These are phyloP conservation scores for Phrynocephalus guinanensis DNA, from an alignment of 2,797 vertebrate genomes.

Conservation along the genomic window DNA sequence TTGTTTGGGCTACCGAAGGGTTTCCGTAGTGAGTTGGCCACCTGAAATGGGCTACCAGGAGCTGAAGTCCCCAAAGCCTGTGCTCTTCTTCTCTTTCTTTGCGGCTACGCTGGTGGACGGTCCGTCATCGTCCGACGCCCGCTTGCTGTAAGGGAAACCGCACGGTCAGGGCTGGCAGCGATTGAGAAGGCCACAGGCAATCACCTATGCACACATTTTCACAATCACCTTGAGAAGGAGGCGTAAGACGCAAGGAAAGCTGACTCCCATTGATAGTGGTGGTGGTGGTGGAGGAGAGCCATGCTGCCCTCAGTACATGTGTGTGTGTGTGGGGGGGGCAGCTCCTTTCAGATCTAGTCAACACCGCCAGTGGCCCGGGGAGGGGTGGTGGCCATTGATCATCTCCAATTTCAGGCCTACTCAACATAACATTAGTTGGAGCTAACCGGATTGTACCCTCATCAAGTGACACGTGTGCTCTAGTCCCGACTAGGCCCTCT, in stretches of 20 bases:
- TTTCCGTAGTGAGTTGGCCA: neutral
- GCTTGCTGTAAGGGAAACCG: constrained; percentile 81
- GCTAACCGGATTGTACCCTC: neutral
- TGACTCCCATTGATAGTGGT: neutral
- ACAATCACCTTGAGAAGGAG: no score
- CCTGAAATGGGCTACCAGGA: constrained; percentile 86
- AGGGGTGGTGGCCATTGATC: no score
- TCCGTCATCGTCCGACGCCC: constrained; percentile 76
- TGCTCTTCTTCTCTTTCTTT: constrained; percentile 85
- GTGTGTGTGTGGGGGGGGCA: no score
- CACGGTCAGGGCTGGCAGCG: neutral
- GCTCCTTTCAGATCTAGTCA: no score
- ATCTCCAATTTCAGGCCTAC: neutral
- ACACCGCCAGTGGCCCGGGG: no score
- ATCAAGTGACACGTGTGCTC: no score
- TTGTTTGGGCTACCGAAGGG: neutral
- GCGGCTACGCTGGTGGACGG: constrained; percentile 85
- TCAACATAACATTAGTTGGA: neutral
- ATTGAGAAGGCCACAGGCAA: no score
- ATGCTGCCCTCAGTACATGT: no score
- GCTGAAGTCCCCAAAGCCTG: constrained; percentile 92
- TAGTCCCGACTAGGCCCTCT: no score
- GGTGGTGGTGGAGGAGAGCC: no score
- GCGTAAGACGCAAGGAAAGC: neutral
- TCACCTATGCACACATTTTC: neutral